A percentile compares a stretch with the other conserved stretches of the same genome.
These are phyloP conservation scores for Sylvietta virens DNA, from an alignment of 2,113 vertebrate species.

Conservation along the genomic window DNA sequence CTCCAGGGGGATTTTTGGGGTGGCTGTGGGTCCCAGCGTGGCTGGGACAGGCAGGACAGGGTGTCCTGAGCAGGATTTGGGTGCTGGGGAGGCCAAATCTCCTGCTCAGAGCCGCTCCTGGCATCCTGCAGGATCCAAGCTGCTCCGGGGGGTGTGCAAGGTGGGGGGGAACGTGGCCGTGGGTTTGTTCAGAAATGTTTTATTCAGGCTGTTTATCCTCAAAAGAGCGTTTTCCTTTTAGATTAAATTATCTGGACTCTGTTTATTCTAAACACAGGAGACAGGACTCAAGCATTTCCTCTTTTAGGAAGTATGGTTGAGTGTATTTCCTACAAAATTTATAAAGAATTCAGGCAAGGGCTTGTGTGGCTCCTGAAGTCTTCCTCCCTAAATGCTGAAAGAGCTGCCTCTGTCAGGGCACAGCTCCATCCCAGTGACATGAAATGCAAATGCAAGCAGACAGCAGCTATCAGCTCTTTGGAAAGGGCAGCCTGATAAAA, in stretches of 20 bases:
- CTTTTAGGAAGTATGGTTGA: slow-evolving; percentile 20
- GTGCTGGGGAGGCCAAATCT: neutral
- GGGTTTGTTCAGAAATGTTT: slow-evolving; percentile 34
- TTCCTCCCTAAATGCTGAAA: neutral
- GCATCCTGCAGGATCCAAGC: neutral
- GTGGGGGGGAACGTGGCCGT: neutral
- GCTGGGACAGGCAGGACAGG: neutral
- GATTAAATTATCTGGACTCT: slow-evolving; percentile 64
- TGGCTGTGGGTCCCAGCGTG: neutral
- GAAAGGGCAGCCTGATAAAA: neutral
- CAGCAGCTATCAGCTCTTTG: neutral
- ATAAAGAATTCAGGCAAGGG: slow-evolving; percentile 17
- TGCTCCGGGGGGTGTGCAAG: neutral
- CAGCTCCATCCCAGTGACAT: neutral
- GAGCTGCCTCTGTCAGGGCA: neutral
- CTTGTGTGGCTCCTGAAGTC: neutral
- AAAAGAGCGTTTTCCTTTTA: slow-evolving; percentile 32
- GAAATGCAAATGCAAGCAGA: neutral
- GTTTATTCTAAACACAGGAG: slow-evolving; percentile 55
- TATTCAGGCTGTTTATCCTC: slow-evolving; percentile 60
- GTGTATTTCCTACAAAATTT: slow-evolving; percentile 23
- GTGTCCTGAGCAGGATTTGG: neutral
- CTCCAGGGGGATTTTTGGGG: neutral
- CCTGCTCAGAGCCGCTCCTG: neutral
- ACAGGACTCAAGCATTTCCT: slow-evolving; percentile 21